Conservation (phyloP, 2,797 vertebrate genomes). For the Astyanax mexicanus region DNA sequence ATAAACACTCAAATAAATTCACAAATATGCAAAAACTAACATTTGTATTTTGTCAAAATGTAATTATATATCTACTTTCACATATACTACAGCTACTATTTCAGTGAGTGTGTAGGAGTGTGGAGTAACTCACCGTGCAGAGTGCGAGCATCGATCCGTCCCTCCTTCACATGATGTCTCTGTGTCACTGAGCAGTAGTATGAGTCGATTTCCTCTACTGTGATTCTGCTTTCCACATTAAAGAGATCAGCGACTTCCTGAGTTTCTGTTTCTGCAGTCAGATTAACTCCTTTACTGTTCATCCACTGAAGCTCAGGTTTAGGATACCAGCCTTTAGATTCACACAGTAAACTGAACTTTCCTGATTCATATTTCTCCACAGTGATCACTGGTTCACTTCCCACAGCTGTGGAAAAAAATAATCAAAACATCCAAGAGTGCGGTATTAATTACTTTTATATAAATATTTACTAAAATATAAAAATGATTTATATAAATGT, state of each 20-base stretch:
- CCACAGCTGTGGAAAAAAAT: not conserved
- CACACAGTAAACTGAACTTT: conserved; percentile 2
- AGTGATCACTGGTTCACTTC: not conserved
- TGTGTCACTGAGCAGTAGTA: not conserved
- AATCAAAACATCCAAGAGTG: not conserved
- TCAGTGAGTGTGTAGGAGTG: too few species aligned
- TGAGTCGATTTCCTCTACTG: not conserved
- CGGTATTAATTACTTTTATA: not conserved
- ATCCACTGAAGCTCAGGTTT: conserved; percentile 33
- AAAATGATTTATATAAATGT: too few species aligned
- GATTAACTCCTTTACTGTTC: not conserved
- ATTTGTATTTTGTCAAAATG: too few species aligned
- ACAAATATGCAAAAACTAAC: too few species aligned
- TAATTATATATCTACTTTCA: too few species aligned
- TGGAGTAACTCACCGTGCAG: too few species aligned
- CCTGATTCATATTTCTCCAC: not conserved
- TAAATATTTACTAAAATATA: not conserved
- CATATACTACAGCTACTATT: too few species aligned
- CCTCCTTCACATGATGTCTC: not conserved
- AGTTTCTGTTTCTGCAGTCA: not conserved
- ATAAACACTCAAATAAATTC: too few species aligned
- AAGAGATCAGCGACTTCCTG: not conserved
- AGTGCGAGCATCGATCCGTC: not conserved
- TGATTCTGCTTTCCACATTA: not conserved
- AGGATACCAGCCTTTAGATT: too few species aligned